Evolutionary conservation across 2,113 vertebrate species (phyloP).

Genomic region (Myotis yumanensis): DNA sequence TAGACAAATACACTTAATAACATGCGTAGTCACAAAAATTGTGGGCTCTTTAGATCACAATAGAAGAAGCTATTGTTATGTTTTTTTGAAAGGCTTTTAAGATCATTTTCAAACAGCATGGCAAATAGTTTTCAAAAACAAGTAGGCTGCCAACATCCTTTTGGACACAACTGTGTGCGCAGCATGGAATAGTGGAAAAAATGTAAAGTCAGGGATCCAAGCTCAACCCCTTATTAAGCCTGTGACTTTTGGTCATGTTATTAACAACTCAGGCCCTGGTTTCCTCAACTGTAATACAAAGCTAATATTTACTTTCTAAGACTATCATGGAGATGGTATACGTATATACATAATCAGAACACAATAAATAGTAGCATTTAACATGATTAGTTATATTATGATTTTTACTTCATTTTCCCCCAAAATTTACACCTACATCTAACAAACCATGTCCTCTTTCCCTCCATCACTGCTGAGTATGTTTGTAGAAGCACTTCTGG

Average conservation of each 20-base stretch:
- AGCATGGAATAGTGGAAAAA: neutral
- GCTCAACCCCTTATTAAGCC: neutral
- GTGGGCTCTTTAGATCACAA: neutral
- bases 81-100: constrained; percentile 26
- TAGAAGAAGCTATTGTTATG: neutral
- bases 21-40: neutral
- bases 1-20: neutral
- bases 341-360: neutral
- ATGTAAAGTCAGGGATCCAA: neutral
- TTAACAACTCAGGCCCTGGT: neutral
- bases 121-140: neutral
- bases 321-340: neutral
- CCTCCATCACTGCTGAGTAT: neutral
- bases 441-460: neutral
- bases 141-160: neutral
- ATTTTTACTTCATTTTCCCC: neutral
- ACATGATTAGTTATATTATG: neutral
- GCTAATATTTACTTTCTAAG: neutral
- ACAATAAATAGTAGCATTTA: neutral
- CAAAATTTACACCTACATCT: neutral
- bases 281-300: constrained; percentile 56
- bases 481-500: neutral
- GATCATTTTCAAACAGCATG: neutral
- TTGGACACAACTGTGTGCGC: neutral
- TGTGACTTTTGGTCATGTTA: neutral